Conservation (phyloP, 2,797 vertebrate species). For the Schizothorax lantsangensis region DNA sequence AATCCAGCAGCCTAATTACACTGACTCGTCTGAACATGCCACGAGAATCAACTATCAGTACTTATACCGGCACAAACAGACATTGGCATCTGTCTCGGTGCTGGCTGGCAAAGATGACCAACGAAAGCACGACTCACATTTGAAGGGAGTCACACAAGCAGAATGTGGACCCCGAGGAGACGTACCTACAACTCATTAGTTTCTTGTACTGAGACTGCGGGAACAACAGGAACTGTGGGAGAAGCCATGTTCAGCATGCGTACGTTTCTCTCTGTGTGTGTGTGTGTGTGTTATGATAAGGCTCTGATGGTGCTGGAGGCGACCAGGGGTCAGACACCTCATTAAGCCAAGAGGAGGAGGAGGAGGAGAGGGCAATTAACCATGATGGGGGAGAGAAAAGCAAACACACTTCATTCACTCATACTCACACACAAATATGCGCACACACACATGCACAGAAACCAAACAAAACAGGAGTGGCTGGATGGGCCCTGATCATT, state of each 20-base stretch:
- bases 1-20: conserved; percentile 55
- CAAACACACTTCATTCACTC: conserved; percentile 61
- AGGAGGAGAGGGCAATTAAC: conserved; percentile 63
- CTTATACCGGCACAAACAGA: conserved; percentile 52
- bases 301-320: conserved; percentile 52
- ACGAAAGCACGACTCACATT: conserved; percentile 16
- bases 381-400: conserved; percentile 61
- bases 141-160: conserved; percentile 32
- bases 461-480: conserved; percentile 60
- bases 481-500: conserved; percentile 61
- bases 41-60: conserved; percentile 55
- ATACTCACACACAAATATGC: conserved; percentile 51
- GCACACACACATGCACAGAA: conserved; percentile 52
- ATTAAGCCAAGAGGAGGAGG: conserved; percentile 63
- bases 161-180: conserved; percentile 34
- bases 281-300: conserved; percentile 59
- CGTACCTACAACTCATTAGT: conserved; percentile 21
- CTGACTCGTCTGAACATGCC: conserved; percentile 60
- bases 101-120: conserved; percentile 41
- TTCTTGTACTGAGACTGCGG: conserved; percentile 16
- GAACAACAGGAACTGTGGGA: conserved; percentile 31
- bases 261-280: conserved; percentile 12
- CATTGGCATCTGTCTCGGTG: conserved; percentile 22
- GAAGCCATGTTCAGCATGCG: conserved; percentile 29
- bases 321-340: conserved; percentile 63